Conservation (phyloP, 2,888 invertebrate genomes). For the Fabriciana adippe region DNA sequence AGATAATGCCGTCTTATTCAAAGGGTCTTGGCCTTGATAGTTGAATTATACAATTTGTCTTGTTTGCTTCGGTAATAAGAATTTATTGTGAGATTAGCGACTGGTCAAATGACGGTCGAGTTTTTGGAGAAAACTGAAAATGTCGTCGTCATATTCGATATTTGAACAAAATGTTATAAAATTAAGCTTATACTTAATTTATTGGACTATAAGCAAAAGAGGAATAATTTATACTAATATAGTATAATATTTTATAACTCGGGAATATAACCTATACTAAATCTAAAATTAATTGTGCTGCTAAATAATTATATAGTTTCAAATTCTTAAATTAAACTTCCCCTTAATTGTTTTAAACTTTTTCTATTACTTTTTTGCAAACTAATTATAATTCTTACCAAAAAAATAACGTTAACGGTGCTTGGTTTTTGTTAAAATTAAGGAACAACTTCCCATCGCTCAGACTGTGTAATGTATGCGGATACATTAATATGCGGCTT, state of each 20-base stretch:
- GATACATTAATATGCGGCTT: slow-evolving; percentile 41
- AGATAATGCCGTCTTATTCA: slow-evolving; percentile 44
- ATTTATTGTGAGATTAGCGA: slow-evolving; percentile 40
- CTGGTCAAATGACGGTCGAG: slow-evolving; percentile 22
- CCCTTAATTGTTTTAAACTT: too few relatives aligned
- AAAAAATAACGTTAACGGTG: neutral
- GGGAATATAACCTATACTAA: too few relatives aligned
- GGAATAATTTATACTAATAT: too few relatives aligned
- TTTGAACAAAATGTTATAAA: neutral
- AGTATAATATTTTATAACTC: too few relatives aligned
- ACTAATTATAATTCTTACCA: neutral
- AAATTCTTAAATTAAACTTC: too few relatives aligned
- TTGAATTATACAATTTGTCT: slow-evolving; percentile 29
- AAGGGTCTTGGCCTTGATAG: slow-evolving; percentile 34
- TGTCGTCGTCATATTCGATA: neutral
- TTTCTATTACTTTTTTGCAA: neutral
- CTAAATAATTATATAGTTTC: too few relatives aligned
- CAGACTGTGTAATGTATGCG: slow-evolving; percentile 54
- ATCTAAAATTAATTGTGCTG: too few relatives aligned
- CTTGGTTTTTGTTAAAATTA: slow-evolving; percentile 20
- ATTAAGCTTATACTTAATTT: too few relatives aligned
- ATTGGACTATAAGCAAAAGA: too few relatives aligned
- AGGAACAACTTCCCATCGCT: slow-evolving; percentile 28
- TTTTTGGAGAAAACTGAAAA: neutral
- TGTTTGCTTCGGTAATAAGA: slow-evolving; percentile 17